A percentile compares a stretch with the other conserved stretches of the same genome.
These are phyloP conservation scores for Acanthacorydalis orientalis DNA, from an alignment of 2,888 invertebrate genomes.

Conservation along the genomic window DNA sequence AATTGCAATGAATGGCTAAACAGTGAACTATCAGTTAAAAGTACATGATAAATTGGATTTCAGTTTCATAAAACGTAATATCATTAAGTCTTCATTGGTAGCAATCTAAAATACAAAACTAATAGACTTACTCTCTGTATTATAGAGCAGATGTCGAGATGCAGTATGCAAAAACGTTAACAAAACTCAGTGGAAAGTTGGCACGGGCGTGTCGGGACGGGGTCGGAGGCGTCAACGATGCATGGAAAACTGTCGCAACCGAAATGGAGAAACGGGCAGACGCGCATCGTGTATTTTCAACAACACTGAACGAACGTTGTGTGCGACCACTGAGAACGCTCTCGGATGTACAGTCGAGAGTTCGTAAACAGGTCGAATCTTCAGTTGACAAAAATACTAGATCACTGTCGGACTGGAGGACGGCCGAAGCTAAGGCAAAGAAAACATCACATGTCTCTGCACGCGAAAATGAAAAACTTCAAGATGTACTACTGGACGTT, in stretches of 20 bases:
- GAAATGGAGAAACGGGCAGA: constrained; percentile 88
- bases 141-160: constrained; percentile 79
- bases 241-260: constrained; percentile 81
- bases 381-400: constrained; percentile 76
- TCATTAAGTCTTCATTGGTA: no score
- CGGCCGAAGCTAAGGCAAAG: constrained; percentile 76
- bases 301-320: constrained; percentile 68
- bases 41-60: no score
- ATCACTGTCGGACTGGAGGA: constrained; percentile 67
- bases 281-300: constrained; percentile 67
- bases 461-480: constrained; percentile 80
- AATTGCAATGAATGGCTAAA: no score
- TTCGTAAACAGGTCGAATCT: constrained; percentile 54
- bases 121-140: no score
- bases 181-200: constrained; percentile 73
- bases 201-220: constrained; percentile 67
- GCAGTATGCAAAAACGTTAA: constrained; percentile 77
- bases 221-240: constrained; percentile 66
- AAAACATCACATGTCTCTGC: constrained; percentile 76
- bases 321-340: constrained; percentile 70
- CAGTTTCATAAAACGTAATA: no score
- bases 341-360: constrained; percentile 52
- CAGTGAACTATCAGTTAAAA: no score
- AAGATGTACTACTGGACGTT: constrained; percentile 53
- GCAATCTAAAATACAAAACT: no score